phyloP scores from a whole-genome alignment of 2,113 vertebrate species.

The Semnornis frantzii region DNA sequence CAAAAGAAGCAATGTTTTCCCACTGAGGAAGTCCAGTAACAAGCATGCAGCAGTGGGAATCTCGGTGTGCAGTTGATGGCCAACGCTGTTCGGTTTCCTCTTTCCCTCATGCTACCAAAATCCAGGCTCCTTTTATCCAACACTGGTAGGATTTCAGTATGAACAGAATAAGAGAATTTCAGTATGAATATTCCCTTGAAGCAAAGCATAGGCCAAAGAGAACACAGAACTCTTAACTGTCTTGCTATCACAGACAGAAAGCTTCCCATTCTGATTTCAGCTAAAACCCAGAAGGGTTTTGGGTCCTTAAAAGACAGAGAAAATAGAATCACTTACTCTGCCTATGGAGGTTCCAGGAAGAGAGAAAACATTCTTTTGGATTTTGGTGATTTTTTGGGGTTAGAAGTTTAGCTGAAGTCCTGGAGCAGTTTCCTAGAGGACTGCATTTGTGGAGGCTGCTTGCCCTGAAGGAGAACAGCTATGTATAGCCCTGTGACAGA shows the following conservation, averaged over 20 bases:
- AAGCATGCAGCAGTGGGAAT: not conserved
- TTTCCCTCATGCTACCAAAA: not conserved
- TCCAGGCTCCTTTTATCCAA: not conserved
- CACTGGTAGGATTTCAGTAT: not conserved
- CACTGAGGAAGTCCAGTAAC: not conserved
- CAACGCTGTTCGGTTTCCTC: not conserved
- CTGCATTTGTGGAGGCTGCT: conserved; percentile 31
- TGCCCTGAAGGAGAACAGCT: conserved; percentile 36
- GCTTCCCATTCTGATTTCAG: not conserved
- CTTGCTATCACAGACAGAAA: not conserved
- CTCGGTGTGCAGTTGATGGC: not conserved
- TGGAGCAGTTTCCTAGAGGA: conserved; percentile 40
- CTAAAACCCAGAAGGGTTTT: not conserved
- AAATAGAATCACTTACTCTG: conserved; percentile 67
- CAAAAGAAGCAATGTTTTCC: not conserved
- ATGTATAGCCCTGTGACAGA: conserved; percentile 58
- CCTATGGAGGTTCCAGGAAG: not conserved
- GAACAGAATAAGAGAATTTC: not conserved
- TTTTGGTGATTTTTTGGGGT: not conserved
- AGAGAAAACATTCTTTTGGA: not conserved
- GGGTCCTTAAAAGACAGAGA: not conserved
- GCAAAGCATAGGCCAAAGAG: not conserved
- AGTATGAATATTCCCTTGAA: not conserved
- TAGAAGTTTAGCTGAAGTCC: conserved; percentile 18
- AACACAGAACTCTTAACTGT: not conserved